Percentiles rank a stretch among this genome's conserved stretches.
These are phyloP conservation scores for Drosophila borborema DNA, from an alignment of 2,888 invertebrate species.

Conservation along the genomic window DNA sequence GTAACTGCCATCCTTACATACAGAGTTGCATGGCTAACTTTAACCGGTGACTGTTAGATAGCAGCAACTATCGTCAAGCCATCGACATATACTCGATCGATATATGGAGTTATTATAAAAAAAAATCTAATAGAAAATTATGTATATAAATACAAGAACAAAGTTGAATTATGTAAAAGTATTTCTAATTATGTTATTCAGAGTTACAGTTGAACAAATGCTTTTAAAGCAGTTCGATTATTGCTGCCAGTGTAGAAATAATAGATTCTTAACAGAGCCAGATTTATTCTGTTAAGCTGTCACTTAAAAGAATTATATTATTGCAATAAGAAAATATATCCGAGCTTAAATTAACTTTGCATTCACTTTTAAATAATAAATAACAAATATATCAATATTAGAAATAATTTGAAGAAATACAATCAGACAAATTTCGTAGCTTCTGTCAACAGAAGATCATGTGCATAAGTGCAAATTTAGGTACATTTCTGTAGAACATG, in stretches of 20 bases:
- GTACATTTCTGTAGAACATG: not conserved
- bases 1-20: not conserved
- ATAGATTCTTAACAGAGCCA: not conserved
- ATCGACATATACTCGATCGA: slow-evolving; percentile 12
- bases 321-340: not conserved
- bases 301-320: not conserved
- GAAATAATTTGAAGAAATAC: not conserved
- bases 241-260: not conserved
- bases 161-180: not conserved
- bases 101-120: not conserved
- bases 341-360: not conserved
- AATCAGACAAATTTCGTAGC: not conserved
- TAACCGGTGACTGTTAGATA: slow-evolving; percentile 10
- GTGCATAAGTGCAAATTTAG: not conserved
- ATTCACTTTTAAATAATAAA: no score
- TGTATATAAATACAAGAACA: not conserved
- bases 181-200: not conserved
- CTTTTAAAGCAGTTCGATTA: no score
- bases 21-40: slow-evolving; percentile 2
- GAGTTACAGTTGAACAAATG: no score
- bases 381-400: not conserved
- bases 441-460: not conserved
- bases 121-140: not conserved
- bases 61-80: not conserved
- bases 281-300: not conserved